phyloP scores from a whole-genome alignment of 2,113 vertebrate genomes.

The Elephantulus edwardii region DNA sequence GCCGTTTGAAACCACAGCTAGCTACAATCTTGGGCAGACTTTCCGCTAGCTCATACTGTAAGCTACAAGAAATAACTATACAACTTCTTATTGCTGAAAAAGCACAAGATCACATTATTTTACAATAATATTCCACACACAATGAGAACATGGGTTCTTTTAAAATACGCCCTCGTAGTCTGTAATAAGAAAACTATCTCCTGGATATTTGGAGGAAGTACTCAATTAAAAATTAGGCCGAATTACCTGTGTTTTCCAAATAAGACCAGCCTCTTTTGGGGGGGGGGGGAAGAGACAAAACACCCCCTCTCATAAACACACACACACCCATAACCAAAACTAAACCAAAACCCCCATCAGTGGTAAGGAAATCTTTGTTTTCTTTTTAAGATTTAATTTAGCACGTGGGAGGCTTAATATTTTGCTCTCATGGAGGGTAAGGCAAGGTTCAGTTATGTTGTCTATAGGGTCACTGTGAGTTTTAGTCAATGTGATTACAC shows the following conservation, averaged over 20 bases:
- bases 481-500: not conserved
- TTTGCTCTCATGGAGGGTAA: too few relatives aligned
- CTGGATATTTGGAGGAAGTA: not conserved
- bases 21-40: not conserved
- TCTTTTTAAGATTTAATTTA: not conserved
- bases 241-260: not conserved
- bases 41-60: too few relatives aligned
- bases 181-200: not conserved
- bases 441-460: too few relatives aligned
- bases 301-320: too few relatives aligned
- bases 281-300: too few relatives aligned
- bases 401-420: not conserved
- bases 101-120: not conserved
- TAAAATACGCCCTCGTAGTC: not conserved
- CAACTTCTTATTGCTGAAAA: not conserved
- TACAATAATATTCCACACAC: not conserved
- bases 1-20: not conserved
- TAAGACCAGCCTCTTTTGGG: not conserved
- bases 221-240: not conserved
- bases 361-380: not conserved
- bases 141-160: not conserved
- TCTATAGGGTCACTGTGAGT: not conserved
- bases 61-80: not conserved
- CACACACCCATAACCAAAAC: too few relatives aligned
- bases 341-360: too few relatives aligned